Evolutionary conservation across 2,113 vertebrate species (phyloP), one percentile per base, ranked within the genome.

Genomic region (Plestiodon gilberti): DNA sequence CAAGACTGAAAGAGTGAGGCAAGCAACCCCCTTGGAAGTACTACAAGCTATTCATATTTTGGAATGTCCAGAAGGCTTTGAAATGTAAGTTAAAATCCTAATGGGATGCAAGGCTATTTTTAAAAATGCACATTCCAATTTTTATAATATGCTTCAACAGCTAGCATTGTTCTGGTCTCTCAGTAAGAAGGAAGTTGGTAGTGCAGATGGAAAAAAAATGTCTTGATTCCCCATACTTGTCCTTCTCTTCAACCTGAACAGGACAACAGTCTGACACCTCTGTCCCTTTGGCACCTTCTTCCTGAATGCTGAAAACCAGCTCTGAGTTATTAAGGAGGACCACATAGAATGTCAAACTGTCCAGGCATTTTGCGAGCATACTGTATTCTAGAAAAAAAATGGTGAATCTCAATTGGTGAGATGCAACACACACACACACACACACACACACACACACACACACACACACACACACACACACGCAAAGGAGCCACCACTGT

Each of bases 11-110:
- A 77, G 33, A 43, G 62, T 74, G n/a, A 83, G 25, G 38, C 38
- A 71, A 74, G 69, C 43, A 65, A 55, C 75, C 79, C 78, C 48
- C 28, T 71, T 84, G 55, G 43, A 88, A 79, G n/a, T 74, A 73
- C 57, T 55, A 40, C 71, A 88, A 78, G 65, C 38, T 88, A 84
- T 88, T 74, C 79, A 88, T 88, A 88, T 80, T 73, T 83, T 52
- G 57, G 65, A 71, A 79, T 83, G 48, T 84, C 43, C 40, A 84
- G 33, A 88, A 84, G 67, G 67, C 57, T 48, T 73, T 25, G 9
- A 86, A 78, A 57, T 23, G 70, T 88, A 78, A n/a, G 75, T 78
- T 73, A 73, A 83, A 62, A 64, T 83, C 71, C n/a, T 64, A 64
- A 88, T 79, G 69, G 77, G 76, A 79, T 28, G 14, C 79, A 38